A percentile compares a stretch with the other conserved stretches of the same genome.
phyloP scores from a whole-genome alignment of 1,140 invertebrate species.

The Drosophila pallidifrons region DNA sequence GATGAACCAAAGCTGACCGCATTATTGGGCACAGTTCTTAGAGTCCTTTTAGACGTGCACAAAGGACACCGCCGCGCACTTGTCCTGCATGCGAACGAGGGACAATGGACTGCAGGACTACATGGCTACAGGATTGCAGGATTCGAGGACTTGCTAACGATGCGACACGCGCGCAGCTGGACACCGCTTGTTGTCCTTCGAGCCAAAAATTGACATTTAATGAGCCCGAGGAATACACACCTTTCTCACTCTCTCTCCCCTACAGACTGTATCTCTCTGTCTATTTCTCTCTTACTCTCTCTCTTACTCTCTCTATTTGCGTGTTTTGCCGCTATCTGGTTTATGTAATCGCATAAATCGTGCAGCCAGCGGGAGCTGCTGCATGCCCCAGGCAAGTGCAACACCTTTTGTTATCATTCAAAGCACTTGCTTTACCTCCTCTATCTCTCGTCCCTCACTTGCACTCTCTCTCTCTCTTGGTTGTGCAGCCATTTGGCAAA shows the following conservation, averaged over 20 bases:
- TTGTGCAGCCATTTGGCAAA: slow-evolving; percentile 35
- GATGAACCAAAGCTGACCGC: slow-evolving; percentile 47
- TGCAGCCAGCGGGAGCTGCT: slow-evolving; percentile 43
- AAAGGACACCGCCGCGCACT: slow-evolving; percentile 38
- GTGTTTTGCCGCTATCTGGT: slow-evolving; percentile 32
- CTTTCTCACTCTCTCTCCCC: background rate
- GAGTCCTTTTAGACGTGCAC: slow-evolving; percentile 10
- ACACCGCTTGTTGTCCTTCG: slow-evolving; percentile 39
- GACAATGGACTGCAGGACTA: slow-evolving; percentile 14
- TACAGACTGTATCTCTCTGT: background rate
- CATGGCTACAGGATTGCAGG: background rate
- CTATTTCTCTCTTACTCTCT: background rate
- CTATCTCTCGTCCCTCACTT: background rate
- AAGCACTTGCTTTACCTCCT: slow-evolving; percentile 35
- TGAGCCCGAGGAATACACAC: slow-evolving; percentile 29
- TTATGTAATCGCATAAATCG: slow-evolving; percentile 56
- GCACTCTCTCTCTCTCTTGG: slow-evolving; percentile 7
- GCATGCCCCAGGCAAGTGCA: slow-evolving; percentile 43
- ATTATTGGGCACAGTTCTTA: slow-evolving; percentile 33
- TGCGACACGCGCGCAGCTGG: slow-evolving; percentile 50
- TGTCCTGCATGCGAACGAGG: slow-evolving; percentile 13
- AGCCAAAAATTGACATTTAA: slow-evolving; percentile 53
- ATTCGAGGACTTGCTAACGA: slow-evolving; percentile 35
- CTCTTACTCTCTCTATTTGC: background rate
- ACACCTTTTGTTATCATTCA: slow-evolving; percentile 58